phyloP scores from a whole-genome alignment of 1,140 invertebrate species.

The Drosophila leontia region DNA sequence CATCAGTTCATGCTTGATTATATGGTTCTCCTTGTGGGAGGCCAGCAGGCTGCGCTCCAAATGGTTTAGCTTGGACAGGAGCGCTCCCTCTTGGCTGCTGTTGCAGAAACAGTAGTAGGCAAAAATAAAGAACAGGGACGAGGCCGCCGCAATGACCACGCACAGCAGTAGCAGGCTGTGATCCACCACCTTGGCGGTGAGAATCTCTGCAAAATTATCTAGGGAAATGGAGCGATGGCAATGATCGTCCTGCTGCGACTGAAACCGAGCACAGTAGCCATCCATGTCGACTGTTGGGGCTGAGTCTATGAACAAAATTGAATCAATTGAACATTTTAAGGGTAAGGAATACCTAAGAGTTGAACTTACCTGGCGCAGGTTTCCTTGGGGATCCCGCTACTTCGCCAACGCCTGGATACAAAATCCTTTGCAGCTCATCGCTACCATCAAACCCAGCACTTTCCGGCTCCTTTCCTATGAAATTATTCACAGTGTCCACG shows the following conservation, averaged over 20 bases:
- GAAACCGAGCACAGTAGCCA: conserved; percentile 49
- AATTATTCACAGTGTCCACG: conserved; percentile 75
- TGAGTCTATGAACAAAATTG: conserved; percentile 1
- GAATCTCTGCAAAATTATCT: conserved; percentile 66
- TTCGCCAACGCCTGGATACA: conserved; percentile 44
- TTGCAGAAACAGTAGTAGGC: conserved; percentile 92
- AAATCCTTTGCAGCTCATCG: conserved; percentile 63
- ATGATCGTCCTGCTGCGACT: neutral
- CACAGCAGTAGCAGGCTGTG: conserved; percentile 85
- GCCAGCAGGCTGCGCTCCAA: conserved; percentile 85
- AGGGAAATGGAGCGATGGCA: conserved; percentile 58
- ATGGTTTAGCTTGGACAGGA: conserved; percentile 88
- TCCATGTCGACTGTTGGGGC: conserved; percentile 11
- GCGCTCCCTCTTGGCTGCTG: conserved; percentile 87
- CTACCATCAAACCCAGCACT: conserved; percentile 12
- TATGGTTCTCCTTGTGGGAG: conserved; percentile 87
- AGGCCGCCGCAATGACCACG: conserved; percentile 88
- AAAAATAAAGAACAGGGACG: conserved; percentile 90
- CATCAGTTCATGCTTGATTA: conserved; percentile 88
- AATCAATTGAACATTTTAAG: neutral
- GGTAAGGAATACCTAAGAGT: neutral
- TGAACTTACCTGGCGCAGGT: conserved; percentile 1
- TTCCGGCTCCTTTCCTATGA: conserved; percentile 57
- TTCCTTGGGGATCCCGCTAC: neutral
- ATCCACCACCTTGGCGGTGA: conserved; percentile 68